Evolutionary conservation across 2,797 vertebrate species (phyloP).

Genomic region (Karalla daura): DNA sequence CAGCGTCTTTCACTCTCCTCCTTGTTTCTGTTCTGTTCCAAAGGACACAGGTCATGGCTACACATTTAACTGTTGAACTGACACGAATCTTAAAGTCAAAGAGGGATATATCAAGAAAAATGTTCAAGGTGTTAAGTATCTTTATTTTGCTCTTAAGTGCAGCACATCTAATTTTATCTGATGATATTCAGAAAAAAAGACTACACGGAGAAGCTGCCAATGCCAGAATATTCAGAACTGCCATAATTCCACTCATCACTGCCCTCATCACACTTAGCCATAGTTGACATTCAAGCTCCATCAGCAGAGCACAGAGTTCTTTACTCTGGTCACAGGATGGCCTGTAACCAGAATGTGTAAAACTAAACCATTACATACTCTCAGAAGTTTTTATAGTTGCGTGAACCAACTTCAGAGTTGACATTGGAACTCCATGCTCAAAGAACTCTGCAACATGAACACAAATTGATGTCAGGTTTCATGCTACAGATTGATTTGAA

Average conservation of each 20-base stretch:
- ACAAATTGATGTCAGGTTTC: constrained; percentile 18
- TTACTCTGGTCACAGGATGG: background rate
- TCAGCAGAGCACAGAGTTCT: background rate
- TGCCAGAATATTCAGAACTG: no score
- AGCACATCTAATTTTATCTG: constrained; percentile 38
- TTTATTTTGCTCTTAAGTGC: constrained; percentile 38
- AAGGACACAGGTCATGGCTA: constrained; percentile 47
- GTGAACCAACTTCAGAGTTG: background rate
- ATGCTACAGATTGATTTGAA: constrained; percentile 21
- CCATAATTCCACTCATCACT: no score
- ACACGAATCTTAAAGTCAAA: constrained; percentile 49
- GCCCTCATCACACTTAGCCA: no score
- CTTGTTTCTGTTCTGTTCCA: constrained; percentile 20
- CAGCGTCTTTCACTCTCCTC: constrained; percentile 23
- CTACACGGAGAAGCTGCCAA: constrained; percentile 31
- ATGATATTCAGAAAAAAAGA: no score
- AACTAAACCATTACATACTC: background rate
- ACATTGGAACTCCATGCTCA: background rate
- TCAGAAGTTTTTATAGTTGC: background rate
- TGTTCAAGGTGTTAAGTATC: constrained; percentile 33
- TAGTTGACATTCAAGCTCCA: background rate
- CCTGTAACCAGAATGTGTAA: no score
- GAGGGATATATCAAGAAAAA: constrained; percentile 35
- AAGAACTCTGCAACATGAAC: constrained; percentile 10
- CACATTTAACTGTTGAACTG: constrained; percentile 48